Evolutionary conservation across 2,888 invertebrate species (phyloP).

Genomic region (Monopis laevigella): DNA sequence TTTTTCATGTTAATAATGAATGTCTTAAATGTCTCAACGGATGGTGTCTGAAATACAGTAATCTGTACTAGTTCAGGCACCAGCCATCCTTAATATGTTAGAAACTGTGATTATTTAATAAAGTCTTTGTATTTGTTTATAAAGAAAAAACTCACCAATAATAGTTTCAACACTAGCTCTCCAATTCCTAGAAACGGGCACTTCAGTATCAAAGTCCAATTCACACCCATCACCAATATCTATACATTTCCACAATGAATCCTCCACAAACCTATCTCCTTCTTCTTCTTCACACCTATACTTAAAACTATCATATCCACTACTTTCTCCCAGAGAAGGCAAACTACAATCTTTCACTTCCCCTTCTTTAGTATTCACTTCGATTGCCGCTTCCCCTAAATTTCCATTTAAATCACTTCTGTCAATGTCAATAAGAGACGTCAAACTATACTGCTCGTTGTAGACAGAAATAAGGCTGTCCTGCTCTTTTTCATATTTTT

Average conservation of each 20-base stretch:
- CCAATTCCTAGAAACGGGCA: slow-evolving; percentile 40
- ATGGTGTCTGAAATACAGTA: too few species aligned
- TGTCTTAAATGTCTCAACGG: too few species aligned
- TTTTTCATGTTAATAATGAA: too few species aligned
- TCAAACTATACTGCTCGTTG: slow-evolving; percentile 45
- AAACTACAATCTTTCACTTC: slow-evolving; percentile 72
- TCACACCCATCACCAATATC: slow-evolving; percentile 36
- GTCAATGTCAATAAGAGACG: slow-evolving; percentile 33
- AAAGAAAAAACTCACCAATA: slow-evolving; percentile 35
- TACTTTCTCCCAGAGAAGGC: slow-evolving; percentile 78
- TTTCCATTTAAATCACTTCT: not conserved
- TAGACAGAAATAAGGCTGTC: slow-evolving; percentile 53
- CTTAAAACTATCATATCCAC: slow-evolving; percentile 80
- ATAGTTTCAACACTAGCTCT: slow-evolving; percentile 45
- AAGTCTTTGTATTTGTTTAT: too few species aligned
- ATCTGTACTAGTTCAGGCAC: too few species aligned
- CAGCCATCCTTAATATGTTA: too few species aligned
- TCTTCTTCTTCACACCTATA: slow-evolving; percentile 64
- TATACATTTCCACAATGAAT: slow-evolving; percentile 51
- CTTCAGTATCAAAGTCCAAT: slow-evolving; percentile 35
- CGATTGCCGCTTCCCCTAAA: too few species aligned
- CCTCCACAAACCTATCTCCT: slow-evolving; percentile 47
- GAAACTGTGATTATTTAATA: not conserved
- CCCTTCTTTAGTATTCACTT: not conserved
- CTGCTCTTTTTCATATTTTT: slow-evolving; percentile 35